phyloP scores from a whole-genome alignment of 2,113 vertebrate species.

The Calyptommatus sinebrachiatus region DNA sequence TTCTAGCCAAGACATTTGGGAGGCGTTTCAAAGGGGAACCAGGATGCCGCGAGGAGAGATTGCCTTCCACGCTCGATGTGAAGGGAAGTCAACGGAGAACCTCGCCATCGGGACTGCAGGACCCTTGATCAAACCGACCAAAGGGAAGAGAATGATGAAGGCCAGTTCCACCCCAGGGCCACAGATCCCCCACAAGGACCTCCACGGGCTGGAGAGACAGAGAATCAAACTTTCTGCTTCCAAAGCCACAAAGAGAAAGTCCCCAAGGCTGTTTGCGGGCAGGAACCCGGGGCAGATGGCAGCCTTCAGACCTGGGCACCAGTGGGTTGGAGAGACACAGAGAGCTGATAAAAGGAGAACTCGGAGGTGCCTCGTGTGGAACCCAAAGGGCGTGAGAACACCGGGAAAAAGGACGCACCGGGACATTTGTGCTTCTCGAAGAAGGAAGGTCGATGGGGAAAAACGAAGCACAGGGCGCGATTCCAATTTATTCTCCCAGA shows the following conservation, averaged over 20 bases:
- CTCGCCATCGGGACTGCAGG: no score
- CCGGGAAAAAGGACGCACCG: no score
- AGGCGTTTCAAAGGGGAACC: background rate
- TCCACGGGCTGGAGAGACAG: no score
- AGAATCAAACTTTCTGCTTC: no score
- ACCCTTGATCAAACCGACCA: no score
- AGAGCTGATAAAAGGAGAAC: background rate
- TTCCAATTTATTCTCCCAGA: background rate
- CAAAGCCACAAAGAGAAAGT: constrained; percentile 1
- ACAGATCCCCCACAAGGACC: background rate
- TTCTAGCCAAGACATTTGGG: background rate
- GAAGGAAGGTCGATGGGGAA: background rate
- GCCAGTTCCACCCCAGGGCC: background rate
- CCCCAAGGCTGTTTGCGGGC: constrained; percentile 2
- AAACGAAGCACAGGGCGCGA: background rate
- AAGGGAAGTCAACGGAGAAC: no score
- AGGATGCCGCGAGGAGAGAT: background rate
- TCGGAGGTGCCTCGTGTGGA: background rate
- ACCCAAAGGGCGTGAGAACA: no score
- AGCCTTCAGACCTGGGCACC: background rate
- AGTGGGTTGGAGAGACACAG: background rate
- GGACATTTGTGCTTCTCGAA: background rate
- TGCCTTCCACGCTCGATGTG: no score
- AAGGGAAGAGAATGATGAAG: no score
- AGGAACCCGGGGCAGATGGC: background rate